Evolutionary conservation across 2,888 invertebrate species (phyloP), one percentile per base, ranked within the genome.

Genomic region (Drosophila conformis): DNA sequence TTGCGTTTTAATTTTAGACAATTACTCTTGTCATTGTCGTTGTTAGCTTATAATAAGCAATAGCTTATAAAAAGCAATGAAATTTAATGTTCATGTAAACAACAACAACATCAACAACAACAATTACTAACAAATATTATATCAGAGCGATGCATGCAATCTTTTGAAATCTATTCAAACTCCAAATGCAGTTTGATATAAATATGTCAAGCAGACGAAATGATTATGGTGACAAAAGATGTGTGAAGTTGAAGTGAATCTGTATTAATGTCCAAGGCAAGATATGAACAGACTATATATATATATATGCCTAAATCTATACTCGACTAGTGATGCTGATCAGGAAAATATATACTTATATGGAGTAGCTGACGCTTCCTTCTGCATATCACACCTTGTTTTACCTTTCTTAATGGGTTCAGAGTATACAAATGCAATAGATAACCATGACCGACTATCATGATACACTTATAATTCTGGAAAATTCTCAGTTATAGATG

Each of bases 1-100:
- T 73, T 54, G 68, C 66, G 69, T 78, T 75, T 80, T 51, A 65
- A 76, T 71, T 67, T 66, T 80, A 78, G 71, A 59, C 57, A 74
- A 73, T 66, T 82, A 64, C 59, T 68, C 31, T 57, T 56, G 25
- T 11, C 51, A 61, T 38, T 56, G 29, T 21, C 36, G 13, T 31
- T 48, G 36, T 27, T 33, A 31, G 33, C 58, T 18, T 73, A 51
- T 76, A 76, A 73, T 65, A 71, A 73, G 25, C 25, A 25, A 25
- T 33, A 31, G 33, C 58, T 18, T 73, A 51, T 76, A 76, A 73
- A 73, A 65, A 57, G 64, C 65, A 76, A 73, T 73, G 68, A 56
- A 66, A 78, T 64, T 62, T 68, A 64, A 78, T 69, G 77, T 42
- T 38, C 54, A 61, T 74, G 65, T 56, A 48, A 61, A 64, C 69